Evolutionary conservation across 2,797 vertebrate genomes (phyloP).

Genomic region (Pangasius sanitwongsei): DNA sequence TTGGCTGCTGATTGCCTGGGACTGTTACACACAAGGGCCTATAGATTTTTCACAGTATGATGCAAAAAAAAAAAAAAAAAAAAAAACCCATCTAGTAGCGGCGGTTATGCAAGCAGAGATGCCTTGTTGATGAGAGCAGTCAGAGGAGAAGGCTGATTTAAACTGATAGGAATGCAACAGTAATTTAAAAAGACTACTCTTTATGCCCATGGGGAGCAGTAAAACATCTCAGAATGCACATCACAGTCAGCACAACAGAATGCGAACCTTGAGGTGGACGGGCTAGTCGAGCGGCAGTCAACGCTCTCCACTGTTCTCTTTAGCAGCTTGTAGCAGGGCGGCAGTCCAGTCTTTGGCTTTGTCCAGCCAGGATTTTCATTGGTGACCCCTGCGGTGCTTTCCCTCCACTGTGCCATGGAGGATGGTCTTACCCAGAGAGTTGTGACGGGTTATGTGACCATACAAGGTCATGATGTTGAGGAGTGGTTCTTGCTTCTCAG

Average conservation of each 20-base stretch:
- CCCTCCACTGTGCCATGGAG: neutral
- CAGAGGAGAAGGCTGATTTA: neutral
- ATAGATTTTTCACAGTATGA: neutral
- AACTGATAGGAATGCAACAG: neutral
- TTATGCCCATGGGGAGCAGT: neutral
- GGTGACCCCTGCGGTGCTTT: neutral
- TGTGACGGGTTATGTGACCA: neutral
- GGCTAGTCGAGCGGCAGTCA: neutral
- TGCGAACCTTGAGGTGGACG: neutral
- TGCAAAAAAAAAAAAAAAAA: neutral
- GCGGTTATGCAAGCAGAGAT: neutral
- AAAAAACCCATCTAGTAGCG: neutral
- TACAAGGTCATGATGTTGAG: neutral
- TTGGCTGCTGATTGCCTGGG: neutral
- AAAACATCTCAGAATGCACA: neutral
- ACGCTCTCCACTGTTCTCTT: neutral
- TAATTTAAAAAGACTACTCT: neutral
- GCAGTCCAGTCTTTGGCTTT: neutral
- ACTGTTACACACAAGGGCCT: neutral
- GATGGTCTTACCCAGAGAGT: neutral
- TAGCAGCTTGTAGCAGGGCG: neutral
- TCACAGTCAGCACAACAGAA: neutral
- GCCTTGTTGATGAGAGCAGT: neutral
- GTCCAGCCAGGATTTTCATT: neutral
- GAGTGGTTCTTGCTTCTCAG: neutral